phyloP scores from a whole-genome alignment of 2,113 vertebrate genomes.

The Aldabrachelys gigantea region DNA sequence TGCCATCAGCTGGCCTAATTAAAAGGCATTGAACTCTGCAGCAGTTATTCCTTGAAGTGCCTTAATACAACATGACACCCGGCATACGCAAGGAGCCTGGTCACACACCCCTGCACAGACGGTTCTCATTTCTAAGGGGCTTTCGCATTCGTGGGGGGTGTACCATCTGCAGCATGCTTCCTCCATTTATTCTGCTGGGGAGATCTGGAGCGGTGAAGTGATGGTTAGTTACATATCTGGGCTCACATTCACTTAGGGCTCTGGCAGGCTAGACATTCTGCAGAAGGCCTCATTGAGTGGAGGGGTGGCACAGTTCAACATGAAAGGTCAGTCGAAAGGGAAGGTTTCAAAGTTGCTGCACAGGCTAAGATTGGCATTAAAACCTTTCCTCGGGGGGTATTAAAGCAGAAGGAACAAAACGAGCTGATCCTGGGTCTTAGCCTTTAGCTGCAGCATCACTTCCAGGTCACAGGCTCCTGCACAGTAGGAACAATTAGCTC shows the following conservation, averaged over 20 bases:
- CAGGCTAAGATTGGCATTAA: neutral
- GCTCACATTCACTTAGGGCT: neutral
- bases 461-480: rapidly evolving
- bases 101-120: neutral
- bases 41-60: conserved; percentile 30
- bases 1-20: conserved; percentile 63
- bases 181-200: neutral
- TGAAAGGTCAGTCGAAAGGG: neutral
- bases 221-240: neutral
- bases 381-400: neutral
- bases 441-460: neutral
- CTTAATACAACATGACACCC: conserved; percentile 65
- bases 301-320: rapidly evolving
- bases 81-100: neutral
- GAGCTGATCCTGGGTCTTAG: neutral
- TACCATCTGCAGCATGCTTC: neutral
- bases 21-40: conserved; percentile 53
- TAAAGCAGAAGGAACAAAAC: neutral
- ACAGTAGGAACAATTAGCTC: neutral
- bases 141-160: neutral
- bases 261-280: neutral
- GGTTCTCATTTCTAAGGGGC: conserved; percentile 39
- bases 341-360: neutral
- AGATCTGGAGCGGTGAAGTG: neutral
- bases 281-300: neutral